These are phyloP conservation scores for Thunnus thynnus DNA, from an alignment of 2,113 vertebrate genomes.

Conservation along the genomic window DNA sequence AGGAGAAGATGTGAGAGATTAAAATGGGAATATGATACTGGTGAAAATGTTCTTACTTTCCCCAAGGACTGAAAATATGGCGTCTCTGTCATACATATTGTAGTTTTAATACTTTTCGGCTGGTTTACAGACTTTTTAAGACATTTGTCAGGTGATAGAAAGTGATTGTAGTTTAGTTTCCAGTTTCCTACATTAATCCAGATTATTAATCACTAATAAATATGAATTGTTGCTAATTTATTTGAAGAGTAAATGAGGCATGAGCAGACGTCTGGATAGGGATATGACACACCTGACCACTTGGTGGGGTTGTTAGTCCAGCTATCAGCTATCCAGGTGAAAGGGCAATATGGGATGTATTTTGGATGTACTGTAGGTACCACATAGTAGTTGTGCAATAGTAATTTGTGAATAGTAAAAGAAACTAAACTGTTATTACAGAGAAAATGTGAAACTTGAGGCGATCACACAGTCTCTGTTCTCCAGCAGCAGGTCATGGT, in stretches of 20 bases:
- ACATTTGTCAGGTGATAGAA: slow-evolving; percentile 11
- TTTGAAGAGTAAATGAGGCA: slow-evolving; percentile 32
- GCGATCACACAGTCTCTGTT: not conserved
- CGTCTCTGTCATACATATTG: slow-evolving; percentile 36
- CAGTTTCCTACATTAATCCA: slow-evolving; percentile 16
- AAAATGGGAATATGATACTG: slow-evolving; percentile 59
- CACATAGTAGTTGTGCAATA: not conserved
- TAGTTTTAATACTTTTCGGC: slow-evolving; percentile 33
- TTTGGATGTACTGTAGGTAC: not conserved
- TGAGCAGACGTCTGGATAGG: slow-evolving; percentile 2
- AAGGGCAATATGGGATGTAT: slow-evolving; percentile 57
- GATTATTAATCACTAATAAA: slow-evolving; percentile 25
- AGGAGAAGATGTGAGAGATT: slow-evolving; percentile 56
- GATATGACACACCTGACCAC: slow-evolving; percentile 77
- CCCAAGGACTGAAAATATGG: slow-evolving; percentile 39
- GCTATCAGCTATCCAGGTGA: slow-evolving; percentile 73
- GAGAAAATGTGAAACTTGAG: slow-evolving; percentile 12
- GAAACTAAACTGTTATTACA: slow-evolving; percentile 13
- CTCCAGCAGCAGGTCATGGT: not conserved
- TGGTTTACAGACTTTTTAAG: slow-evolving; percentile 39
- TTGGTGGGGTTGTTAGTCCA: slow-evolving; percentile 82
- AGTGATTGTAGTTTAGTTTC: slow-evolving; percentile 10
- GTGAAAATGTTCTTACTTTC: slow-evolving; percentile 54
- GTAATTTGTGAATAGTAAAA: slow-evolving; percentile 9
- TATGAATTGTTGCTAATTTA: slow-evolving; percentile 25